A percentile compares a stretch with the other conserved stretches of the same genome.
Evolutionary conservation across 2,113 vertebrate species (phyloP).

Genomic region (Apodemus speciosus): DNA sequence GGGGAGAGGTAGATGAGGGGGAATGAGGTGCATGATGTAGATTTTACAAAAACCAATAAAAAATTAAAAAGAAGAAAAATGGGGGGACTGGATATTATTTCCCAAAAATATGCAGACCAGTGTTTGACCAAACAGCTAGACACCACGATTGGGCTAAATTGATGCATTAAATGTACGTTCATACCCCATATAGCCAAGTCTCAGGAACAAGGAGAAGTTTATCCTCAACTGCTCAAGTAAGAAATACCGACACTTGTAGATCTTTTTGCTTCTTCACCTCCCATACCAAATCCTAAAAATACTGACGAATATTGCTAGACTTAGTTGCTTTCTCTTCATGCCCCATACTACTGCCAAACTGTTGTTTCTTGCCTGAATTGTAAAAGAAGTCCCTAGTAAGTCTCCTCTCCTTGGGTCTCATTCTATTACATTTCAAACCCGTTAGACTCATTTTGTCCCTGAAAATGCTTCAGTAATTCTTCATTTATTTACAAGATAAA

Average conservation of each 20-base stretch:
- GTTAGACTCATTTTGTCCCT: not conserved
- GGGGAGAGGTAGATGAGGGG: too few species aligned
- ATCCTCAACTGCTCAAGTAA: not conserved
- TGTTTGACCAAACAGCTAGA: too few species aligned
- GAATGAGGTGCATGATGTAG: too few species aligned
- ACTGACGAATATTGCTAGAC: slow-evolving; percentile 1
- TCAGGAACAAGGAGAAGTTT: not conserved
- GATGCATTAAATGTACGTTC: not conserved
- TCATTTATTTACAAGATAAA: slow-evolving; percentile 14
- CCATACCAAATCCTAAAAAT: slow-evolving; percentile 14
- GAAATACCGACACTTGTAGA: not conserved
- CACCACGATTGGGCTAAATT: not conserved
- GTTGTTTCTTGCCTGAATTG: not conserved
- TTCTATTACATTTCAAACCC: not conserved
- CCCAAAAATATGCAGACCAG: too few species aligned
- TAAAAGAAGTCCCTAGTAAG: not conserved
- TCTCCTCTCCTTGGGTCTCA: not conserved
- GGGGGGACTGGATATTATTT: too few species aligned
- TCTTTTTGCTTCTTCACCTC: not conserved
- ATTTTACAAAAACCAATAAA: too few species aligned
- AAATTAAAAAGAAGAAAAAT: too few species aligned
- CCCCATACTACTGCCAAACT: not conserved
- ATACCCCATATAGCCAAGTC: not conserved
- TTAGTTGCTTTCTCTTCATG: not conserved
- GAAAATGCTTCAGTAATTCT: slow-evolving; percentile 33